A percentile compares a stretch with the other conserved stretches of the same genome.
These are phyloP conservation scores for Ptilodon capucinus DNA, from an alignment of 2,888 invertebrate species.

Conservation along the genomic window DNA sequence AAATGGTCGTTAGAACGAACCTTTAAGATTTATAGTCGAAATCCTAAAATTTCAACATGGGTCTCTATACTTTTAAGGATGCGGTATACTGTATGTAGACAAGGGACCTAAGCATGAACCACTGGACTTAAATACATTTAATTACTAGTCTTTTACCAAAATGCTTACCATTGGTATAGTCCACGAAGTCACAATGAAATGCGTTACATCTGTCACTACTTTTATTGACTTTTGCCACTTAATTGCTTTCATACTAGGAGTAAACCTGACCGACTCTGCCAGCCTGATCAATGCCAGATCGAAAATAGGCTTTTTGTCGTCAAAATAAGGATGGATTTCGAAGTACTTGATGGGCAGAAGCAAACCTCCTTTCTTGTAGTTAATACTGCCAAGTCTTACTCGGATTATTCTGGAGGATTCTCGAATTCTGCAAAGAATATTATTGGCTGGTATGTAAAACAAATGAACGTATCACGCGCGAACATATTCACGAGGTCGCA, in stretches of 20 bases:
- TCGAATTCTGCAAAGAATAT: constrained; percentile 45
- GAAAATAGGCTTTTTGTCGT: constrained; percentile 54
- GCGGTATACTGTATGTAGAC: too few species aligned
- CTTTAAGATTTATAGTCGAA: too few species aligned
- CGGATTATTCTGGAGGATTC: constrained; percentile 50
- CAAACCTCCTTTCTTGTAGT: constrained; percentile 60
- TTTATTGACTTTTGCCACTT: constrained; percentile 37
- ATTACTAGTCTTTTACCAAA: too few species aligned
- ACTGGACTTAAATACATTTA: too few species aligned
- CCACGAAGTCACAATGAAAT: constrained; percentile 67
- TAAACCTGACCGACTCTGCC: constrained; percentile 39
- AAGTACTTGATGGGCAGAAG: constrained; percentile 54
- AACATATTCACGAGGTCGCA: too few species aligned
- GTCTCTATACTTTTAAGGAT: too few species aligned
- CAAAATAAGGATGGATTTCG: constrained; percentile 62
- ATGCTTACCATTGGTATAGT: constrained; percentile 35
- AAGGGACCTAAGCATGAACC: too few species aligned
- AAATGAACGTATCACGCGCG: too few species aligned
- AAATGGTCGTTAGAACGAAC: too few species aligned
- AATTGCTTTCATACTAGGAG: constrained; percentile 47
- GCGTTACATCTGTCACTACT: constrained; percentile 44
- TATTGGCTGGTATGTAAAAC: too few species aligned
- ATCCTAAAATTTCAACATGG: too few species aligned
- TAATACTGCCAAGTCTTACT: constrained; percentile 63
- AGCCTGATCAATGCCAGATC: constrained; percentile 62